Base-by-base conservation (phyloP, 2,797 vertebrate species). In the Kryptolebias ocellatus region DNA sequence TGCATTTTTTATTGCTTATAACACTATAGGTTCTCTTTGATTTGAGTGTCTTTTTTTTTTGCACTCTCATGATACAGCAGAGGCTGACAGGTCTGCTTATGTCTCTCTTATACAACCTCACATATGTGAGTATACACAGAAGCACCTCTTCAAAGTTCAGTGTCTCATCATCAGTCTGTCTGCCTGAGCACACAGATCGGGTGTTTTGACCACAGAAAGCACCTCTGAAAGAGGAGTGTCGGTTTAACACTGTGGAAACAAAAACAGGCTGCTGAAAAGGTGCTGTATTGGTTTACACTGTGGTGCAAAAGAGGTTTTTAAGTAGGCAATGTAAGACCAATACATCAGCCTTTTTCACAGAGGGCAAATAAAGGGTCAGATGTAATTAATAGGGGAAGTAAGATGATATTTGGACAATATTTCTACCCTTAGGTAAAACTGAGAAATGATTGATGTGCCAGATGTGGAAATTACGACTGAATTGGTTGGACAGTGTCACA, bases 351-450 rank as follows among this genome's bases (percentile, higher is more conserved):
- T 54, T 85, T 87, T 84, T 88, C 76, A 83, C 3, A 18, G 60
- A 80, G 66, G 59, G 58, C 61, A 71, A 70, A 70, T 52, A 15
- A 42, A 24, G 58, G 74, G 61, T 87, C 79, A 67, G 28, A 61
- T 63, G 61, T 76, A 86, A 90, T 83, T 85, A 88, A 83, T 79
- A 74, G 70, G 60, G 76, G 80, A 47, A 51, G 82, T 83, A 90
- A 92, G 65, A 24, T 67, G 72, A 91, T 90, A 86, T 78, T 70
- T 78, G 75, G 67, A 85, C 63, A 67, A 80, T 80, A 72, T 34
- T 34, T 34, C 31, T 34, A 34, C 4, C 31, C 31, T 59, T 53
- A 61, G 9, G 72, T 72, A 69, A 59, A 45, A 64, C 72, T 56
- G 67, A 66, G 64, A 66, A 66, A 45, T 86, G 72, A 90, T 83